phyloP scores from a whole-genome alignment of 2,797 vertebrate genomes.

The Pogoniulus pusillus region DNA sequence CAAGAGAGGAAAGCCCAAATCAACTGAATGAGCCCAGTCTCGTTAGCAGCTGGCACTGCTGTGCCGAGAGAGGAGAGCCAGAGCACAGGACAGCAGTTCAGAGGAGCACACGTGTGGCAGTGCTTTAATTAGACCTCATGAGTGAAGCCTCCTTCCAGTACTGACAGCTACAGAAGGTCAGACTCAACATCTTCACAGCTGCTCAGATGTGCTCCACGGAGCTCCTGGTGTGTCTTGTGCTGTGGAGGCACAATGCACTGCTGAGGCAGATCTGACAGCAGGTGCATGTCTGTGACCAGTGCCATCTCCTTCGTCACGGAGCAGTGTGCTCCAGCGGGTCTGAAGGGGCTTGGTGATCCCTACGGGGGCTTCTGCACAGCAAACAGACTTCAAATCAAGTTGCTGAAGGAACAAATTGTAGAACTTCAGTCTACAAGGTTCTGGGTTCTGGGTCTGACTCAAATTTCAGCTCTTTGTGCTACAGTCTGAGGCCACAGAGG shows the following conservation, averaged over 20 bases:
- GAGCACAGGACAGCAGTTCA: constrained; percentile 56
- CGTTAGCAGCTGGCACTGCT: constrained; percentile 64
- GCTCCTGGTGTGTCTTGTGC: not conserved
- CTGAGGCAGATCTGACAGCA: not conserved
- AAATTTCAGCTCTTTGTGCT: not conserved
- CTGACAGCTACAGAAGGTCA: constrained; percentile 29
- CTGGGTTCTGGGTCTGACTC: not conserved
- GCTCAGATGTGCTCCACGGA: not conserved
- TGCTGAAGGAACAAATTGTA: not conserved
- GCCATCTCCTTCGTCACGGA: not conserved
- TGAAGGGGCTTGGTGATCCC: not conserved
- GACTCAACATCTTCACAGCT: not conserved
- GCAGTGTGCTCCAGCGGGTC: not conserved
- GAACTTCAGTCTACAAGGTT: not conserved
- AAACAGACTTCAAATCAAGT: not conserved
- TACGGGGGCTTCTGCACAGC: not conserved
- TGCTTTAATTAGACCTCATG: constrained; percentile 75
- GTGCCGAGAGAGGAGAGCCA: constrained; percentile 53
- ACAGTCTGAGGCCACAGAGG: not conserved
- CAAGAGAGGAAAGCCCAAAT: not conserved
- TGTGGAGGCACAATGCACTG: not conserved
- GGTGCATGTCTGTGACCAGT: not conserved
- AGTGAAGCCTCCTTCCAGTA: constrained; percentile 47
- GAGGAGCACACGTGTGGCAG: constrained; percentile 31
- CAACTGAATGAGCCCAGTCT: not conserved